These are phyloP conservation scores for Linurgus olivaceus DNA, from an alignment of 2,797 vertebrate species.

Conservation along the genomic window DNA sequence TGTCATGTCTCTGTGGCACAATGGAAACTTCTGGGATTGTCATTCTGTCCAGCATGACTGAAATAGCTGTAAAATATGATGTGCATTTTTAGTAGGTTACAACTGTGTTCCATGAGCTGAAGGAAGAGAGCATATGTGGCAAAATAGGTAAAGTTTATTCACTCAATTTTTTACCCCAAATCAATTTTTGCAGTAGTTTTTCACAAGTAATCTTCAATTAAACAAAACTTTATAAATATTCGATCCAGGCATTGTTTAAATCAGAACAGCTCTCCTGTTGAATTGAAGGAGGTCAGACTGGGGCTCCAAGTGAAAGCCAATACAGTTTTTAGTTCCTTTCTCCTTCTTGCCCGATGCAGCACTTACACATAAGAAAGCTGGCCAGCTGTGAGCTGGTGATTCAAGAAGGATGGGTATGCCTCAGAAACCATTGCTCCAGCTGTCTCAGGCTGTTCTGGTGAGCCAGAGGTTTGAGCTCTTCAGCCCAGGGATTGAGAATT, in stretches of 20 bases:
- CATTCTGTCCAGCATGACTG: neutral
- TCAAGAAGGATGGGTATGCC: neutral
- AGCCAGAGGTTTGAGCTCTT: conserved; percentile 33
- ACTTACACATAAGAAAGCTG: neutral
- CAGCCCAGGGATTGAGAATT: neutral
- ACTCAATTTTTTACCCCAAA: neutral
- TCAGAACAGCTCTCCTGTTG: neutral
- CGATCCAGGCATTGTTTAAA: neutral
- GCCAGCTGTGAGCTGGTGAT: conserved; percentile 32
- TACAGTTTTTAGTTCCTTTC: neutral
- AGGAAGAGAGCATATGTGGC: neutral
- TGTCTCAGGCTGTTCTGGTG: conserved; percentile 56
- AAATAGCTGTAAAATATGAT: neutral
- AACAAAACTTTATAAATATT: neutral
- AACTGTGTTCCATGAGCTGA: neutral
- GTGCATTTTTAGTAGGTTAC: neutral
- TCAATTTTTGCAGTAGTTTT: neutral
- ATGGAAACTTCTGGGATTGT: neutral
- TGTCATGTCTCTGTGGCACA: neutral
- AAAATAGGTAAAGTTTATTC: neutral
- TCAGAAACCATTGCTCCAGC: conserved; percentile 54
- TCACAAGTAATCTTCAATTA: neutral
- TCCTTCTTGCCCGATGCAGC: neutral
- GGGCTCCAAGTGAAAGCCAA: neutral
- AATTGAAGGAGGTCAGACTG: neutral